A percentile compares a stretch with the other conserved stretches of the same genome.
phyloP scores from a whole-genome alignment of 2,113 vertebrate species.

The Patagioenas fasciata region DNA sequence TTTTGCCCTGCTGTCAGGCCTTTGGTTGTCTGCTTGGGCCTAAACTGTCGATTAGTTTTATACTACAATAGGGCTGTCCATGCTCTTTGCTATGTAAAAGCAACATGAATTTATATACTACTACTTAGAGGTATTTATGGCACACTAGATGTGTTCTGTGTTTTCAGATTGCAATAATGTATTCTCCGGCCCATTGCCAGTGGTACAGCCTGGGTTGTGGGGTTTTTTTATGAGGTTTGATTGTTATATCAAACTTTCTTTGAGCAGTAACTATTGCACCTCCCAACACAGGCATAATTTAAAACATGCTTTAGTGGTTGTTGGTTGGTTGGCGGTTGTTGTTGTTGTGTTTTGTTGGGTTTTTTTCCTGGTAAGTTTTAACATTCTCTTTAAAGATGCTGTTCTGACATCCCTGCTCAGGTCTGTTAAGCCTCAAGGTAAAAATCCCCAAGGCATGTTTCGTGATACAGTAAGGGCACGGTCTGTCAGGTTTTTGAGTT shows the following conservation, averaged over 20 bases:
- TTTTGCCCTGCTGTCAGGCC: background rate
- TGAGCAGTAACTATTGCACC: background rate
- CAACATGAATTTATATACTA: background rate
- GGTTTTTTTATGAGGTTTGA: background rate
- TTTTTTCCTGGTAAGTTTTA: background rate
- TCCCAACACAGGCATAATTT: background rate
- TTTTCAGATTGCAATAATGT: background rate
- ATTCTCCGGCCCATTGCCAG: background rate
- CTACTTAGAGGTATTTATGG: background rate
- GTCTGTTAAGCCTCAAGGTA: slow-evolving; percentile 31
- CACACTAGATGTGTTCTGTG: background rate
- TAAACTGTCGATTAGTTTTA: background rate
- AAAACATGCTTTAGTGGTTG: background rate
- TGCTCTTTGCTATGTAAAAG: background rate
- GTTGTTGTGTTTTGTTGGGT: too few species aligned
- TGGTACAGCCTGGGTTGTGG: background rate
- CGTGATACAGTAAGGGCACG: background rate
- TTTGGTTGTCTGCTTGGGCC: background rate
- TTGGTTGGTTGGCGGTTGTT: too few species aligned
- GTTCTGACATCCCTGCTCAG: background rate
- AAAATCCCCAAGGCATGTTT: background rate
- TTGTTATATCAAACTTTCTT: background rate
- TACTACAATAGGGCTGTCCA: background rate
- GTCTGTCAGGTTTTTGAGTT: slow-evolving; percentile 18
- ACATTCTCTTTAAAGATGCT: background rate